Percentiles rank a stretch among this genome's conserved stretches.
phyloP scores from a whole-genome alignment of 2,113 vertebrate species.

The Ivindomyrus marchei region DNA sequence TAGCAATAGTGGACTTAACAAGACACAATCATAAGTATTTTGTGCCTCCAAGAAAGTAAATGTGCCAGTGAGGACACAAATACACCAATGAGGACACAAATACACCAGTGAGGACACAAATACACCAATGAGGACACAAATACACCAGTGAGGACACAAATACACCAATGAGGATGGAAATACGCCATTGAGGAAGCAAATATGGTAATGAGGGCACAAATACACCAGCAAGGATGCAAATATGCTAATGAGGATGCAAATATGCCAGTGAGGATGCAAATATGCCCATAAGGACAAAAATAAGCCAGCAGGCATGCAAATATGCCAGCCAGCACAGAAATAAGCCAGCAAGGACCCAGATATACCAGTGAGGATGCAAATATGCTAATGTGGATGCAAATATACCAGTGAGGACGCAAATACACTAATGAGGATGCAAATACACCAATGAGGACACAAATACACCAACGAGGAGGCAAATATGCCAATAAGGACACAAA shows the following conservation, averaged over 20 bases:
- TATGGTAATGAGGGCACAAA: not conserved
- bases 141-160: not conserved
- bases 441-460: no score
- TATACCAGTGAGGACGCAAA: no score
- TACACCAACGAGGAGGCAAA: no score
- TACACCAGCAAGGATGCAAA: not conserved
- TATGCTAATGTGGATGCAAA: not conserved
- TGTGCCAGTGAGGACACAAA: not conserved
- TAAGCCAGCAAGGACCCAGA: not conserved
- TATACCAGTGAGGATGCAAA: not conserved
- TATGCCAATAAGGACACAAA: no score
- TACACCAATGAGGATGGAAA: not conserved
- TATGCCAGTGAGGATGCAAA: not conserved
- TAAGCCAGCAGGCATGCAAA: not conserved
- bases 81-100: not conserved
- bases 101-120: not conserved
- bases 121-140: not conserved
- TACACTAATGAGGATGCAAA: no score
- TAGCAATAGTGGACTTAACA: not conserved
- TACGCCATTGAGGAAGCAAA: not conserved
- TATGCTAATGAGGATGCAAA: not conserved
- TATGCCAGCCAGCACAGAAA: not conserved
- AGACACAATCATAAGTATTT: not conserved
- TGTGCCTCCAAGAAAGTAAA: not conserved
- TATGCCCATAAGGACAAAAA: not conserved